Conservation (phyloP, 2,797 vertebrate genomes). For the Eulemur albifrons region DNA sequence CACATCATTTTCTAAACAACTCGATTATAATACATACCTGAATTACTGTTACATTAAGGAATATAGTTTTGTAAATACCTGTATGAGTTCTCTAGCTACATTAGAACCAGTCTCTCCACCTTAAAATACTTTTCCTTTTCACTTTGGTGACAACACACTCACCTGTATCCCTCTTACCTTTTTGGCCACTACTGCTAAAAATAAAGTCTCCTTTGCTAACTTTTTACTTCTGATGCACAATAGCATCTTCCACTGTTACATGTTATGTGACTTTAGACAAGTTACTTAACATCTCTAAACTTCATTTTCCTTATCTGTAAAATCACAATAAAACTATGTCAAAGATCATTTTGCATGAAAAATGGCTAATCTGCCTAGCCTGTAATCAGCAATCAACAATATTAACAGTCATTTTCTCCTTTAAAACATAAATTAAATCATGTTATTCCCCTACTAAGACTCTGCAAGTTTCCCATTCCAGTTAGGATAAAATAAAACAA, state of each 20-base stretch:
- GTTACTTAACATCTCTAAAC: conserved; percentile 4
- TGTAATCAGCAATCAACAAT: background rate
- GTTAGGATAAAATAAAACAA: background rate
- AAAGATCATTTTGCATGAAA: conserved; percentile 28
- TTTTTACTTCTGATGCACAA: background rate
- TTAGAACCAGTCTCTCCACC: background rate
- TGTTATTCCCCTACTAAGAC: background rate
- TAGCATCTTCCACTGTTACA: background rate
- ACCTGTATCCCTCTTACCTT: background rate
- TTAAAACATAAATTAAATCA: conserved; percentile 16
- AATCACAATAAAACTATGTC: background rate
- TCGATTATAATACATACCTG: background rate
- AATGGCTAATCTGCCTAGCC: background rate
- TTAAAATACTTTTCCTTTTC: conserved; percentile 1
- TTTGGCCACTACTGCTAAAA: background rate
- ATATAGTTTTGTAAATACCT: background rate
- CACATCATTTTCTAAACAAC: conserved; percentile 24
- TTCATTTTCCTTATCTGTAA: background rate
- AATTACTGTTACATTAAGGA: background rate
- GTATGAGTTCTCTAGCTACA: background rate
- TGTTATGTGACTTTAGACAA: background rate
- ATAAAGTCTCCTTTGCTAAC: background rate
- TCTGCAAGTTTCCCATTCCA: background rate
- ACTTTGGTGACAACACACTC: background rate
- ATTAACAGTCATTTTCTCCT: background rate